Evolutionary conservation across 1,140 invertebrate species (phyloP).

Genomic region (Potamilus streckersoni): DNA sequence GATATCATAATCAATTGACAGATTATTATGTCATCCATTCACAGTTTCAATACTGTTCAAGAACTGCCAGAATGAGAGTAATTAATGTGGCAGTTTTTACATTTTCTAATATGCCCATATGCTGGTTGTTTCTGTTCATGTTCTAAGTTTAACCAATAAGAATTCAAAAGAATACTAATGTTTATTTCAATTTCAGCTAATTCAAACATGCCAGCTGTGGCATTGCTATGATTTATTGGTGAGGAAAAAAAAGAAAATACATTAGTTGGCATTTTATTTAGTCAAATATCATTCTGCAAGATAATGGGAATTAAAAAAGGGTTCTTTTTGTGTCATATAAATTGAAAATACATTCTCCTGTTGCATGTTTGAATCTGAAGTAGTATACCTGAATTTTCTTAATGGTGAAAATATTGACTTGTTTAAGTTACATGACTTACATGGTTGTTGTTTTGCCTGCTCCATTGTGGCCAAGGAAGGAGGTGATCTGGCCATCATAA

Average conservation of each 20-base stretch:
- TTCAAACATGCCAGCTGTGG: too few relatives aligned
- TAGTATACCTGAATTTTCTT: neutral
- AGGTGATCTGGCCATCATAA: slow-evolving; percentile 75
- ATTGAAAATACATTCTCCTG: neutral
- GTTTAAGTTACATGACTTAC: slow-evolving; percentile 54
- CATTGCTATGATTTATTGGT: too few relatives aligned
- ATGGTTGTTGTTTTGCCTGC: slow-evolving; percentile 77
- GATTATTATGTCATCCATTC: neutral
- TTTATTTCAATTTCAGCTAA: too few relatives aligned
- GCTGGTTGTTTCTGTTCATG: too few relatives aligned
- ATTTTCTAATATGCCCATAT: too few relatives aligned
- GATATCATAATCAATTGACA: too few relatives aligned
- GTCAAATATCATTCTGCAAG: neutral
- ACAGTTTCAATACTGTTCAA: neutral
- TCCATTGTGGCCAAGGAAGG: slow-evolving; percentile 76
- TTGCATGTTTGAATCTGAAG: neutral
- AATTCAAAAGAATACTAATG: too few relatives aligned
- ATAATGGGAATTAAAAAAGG: neutral
- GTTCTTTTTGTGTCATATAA: neutral
- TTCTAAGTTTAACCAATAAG: too few relatives aligned
- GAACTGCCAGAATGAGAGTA: neutral
- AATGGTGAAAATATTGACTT: neutral
- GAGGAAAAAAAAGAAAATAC: too few relatives aligned
- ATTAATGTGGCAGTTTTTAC: too few relatives aligned
- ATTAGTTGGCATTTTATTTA: neutral